Evolutionary conservation across 2,797 vertebrate genomes (phyloP), one percentile per base, ranked within the genome.

Genomic region (Poecilia wingei): DNA sequence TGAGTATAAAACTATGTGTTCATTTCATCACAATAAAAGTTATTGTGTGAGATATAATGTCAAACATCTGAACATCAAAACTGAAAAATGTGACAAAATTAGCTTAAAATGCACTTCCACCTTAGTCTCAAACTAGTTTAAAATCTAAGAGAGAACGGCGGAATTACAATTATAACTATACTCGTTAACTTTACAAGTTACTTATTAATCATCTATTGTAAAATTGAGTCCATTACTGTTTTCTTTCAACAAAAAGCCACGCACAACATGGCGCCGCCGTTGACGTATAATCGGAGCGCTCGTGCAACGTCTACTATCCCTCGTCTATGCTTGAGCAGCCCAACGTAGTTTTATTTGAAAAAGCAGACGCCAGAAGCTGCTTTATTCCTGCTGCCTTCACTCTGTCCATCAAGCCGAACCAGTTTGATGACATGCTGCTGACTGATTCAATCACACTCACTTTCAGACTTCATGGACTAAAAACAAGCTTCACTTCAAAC

Each of bases 381-480:
- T 82, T 25, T 46, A 13, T n/a, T 57, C 16, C 41, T 55, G 57
- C 71, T 68, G 33, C 49, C n/a, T 33, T 68, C 12, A 55, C 43
- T 59, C 41, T n/a, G 83, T 74, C 51, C 0, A 39, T 84, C 80
- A 75, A 84, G 55, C 39, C 77, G 43, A 86, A 86, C 86, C 82
- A 71, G 84, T 89, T 87, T 71, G 53, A 84, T 83, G 53, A 68
- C 64, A 78, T 49, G 55, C 47, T 77, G 45, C 16, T 51, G 51
- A 77, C 36, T 78, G 74, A 80, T 79, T 88, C 20, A 88, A 87
- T 86, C 81, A 89, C 84, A 81, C 69, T 68, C 20, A 12, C 41
- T 18, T 49, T 33, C 61, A 74, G 81, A 55, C 82, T 75, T 78
- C 6, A 25, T n/a, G 0, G 51, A 45, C 69, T 73, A 69, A 87